Evolutionary conservation across 2,797 vertebrate species (phyloP).

Genomic region (Podarcis siculus): DNA sequence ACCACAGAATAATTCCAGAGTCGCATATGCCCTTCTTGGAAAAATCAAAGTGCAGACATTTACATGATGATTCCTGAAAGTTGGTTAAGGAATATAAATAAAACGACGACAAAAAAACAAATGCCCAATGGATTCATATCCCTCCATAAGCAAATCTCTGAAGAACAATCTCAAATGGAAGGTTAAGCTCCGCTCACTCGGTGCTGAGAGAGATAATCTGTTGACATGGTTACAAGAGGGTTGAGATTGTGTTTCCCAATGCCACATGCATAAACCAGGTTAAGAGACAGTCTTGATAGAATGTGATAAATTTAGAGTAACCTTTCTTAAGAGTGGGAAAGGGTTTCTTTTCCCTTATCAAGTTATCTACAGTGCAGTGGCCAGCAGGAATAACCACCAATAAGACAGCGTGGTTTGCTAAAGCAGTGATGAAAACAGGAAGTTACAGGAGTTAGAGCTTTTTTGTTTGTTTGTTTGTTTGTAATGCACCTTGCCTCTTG

Average conservation of each 20-base stretch:
- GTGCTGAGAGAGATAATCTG: conserved; percentile 74
- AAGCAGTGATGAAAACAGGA: conserved; percentile 75
- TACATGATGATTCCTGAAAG: conserved; percentile 65
- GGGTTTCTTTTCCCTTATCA: conserved; percentile 62
- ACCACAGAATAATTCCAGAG: conserved; percentile 65
- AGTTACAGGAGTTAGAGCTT: conserved; percentile 66
- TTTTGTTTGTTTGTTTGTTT: not conserved
- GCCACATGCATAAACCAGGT: conserved; percentile 77
- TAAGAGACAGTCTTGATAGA: conserved; percentile 72
- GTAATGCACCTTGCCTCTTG: conserved; percentile 65
- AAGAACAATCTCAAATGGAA: conserved; percentile 59
- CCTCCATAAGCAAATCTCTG: conserved; percentile 60
- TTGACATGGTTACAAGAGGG: conserved; percentile 64
- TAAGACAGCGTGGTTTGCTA: conserved; percentile 72
- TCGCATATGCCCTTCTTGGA: conserved; percentile 66
- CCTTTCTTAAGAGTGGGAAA: conserved; percentile 55
- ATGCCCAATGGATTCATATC: conserved; percentile 55
- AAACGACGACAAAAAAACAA: conserved; percentile 73
- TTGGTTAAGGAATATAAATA: conserved; percentile 74
- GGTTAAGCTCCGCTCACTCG: conserved; percentile 75
- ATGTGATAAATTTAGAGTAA: conserved; percentile 65
- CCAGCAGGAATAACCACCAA: conserved; percentile 70
- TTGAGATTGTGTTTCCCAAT: conserved; percentile 69
- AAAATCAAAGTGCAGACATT: conserved; percentile 74
- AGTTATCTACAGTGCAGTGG: conserved; percentile 79